These are phyloP conservation scores for Bellardia bayeri DNA, from an alignment of 2,888 invertebrate species.

Conservation along the genomic window DNA sequence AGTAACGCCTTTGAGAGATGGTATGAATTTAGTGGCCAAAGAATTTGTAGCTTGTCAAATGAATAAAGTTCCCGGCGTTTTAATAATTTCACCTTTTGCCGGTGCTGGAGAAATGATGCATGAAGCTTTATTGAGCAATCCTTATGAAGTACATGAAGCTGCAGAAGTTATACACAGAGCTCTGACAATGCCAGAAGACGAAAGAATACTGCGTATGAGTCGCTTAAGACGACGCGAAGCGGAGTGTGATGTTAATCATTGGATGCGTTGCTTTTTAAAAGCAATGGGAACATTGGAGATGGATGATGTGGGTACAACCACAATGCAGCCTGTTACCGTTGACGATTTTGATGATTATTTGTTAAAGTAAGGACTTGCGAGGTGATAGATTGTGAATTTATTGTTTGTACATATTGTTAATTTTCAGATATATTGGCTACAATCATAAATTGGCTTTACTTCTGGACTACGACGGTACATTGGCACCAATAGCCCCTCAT, in stretches of 20 bases:
- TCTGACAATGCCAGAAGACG: conserved; percentile 95
- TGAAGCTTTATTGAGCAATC: conserved; percentile 95
- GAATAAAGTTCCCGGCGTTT: conserved; percentile 92
- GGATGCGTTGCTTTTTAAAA: conserved; percentile 94
- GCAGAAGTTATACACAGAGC: conserved; percentile 95
- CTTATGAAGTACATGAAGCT: conserved; percentile 94
- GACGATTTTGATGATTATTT: conserved; percentile 96
- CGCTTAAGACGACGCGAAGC: conserved; percentile 92
- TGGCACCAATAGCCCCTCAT: conserved; percentile 95
- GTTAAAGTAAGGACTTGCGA: conserved; percentile 87
- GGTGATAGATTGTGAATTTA: background rate
- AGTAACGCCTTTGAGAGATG: conserved; percentile 94
- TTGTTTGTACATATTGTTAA: background rate
- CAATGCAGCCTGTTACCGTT: conserved; percentile 95
- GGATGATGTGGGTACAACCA: conserved; percentile 92
- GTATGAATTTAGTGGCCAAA: conserved; percentile 96
- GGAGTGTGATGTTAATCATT: conserved; percentile 93
- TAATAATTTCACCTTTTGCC: conserved; percentile 95
- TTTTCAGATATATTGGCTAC: conserved; percentile 91
- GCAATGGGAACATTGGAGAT: conserved; percentile 94
- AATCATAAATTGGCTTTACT: conserved; percentile 93
- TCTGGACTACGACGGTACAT: conserved; percentile 94
- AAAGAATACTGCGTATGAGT: conserved; percentile 93
- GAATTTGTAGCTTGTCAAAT: conserved; percentile 97
- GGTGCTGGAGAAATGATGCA: conserved; percentile 98